These are phyloP conservation scores for Drepanosiphum platanoidis DNA, from an alignment of 2,888 invertebrate genomes.

Conservation along the genomic window DNA sequence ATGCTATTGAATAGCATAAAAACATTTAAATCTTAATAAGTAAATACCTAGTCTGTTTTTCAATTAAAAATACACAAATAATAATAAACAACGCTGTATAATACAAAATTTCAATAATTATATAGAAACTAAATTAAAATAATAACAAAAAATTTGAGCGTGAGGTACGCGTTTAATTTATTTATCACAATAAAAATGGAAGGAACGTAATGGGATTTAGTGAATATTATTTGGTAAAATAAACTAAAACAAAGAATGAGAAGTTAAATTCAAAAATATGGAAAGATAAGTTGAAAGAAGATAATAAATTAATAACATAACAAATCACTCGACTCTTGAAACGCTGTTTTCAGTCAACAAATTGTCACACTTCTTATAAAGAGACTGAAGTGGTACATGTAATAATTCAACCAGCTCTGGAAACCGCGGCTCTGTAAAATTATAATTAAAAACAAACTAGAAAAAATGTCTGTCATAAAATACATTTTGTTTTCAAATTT, in stretches of 20 bases:
- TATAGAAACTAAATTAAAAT: conserved; percentile 37
- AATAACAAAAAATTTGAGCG: conserved; percentile 48
- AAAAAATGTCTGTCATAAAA: conserved; percentile 20
- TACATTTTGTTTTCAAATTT: background rate
- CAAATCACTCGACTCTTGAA: conserved; percentile 34
- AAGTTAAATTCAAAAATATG: conserved; percentile 31
- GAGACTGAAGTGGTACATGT: conserved; percentile 86
- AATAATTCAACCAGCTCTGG: conserved; percentile 85
- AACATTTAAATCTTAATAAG: conserved; percentile 32
- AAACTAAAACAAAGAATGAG: conserved; percentile 32
- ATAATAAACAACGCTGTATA: conserved; percentile 28
- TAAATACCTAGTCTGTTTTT: conserved; percentile 26
- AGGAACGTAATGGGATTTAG: conserved; percentile 51
- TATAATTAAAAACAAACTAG: conserved; percentile 63
- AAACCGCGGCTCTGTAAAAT: conserved; percentile 81
- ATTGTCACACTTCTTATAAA: conserved; percentile 71
- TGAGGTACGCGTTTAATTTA: conserved; percentile 40
- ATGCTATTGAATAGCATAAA: conserved; percentile 44
- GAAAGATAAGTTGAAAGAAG: conserved; percentile 47
- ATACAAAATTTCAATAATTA: conserved; percentile 18
- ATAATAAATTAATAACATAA: conserved; percentile 18
- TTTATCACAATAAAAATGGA: conserved; percentile 60
- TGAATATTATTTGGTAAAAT: conserved; percentile 29
- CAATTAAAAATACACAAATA: conserved; percentile 10
- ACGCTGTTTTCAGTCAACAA: conserved; percentile 40